Evolutionary conservation across 2,888 invertebrate genomes (phyloP).

Genomic region (Lysandra bellargus): DNA sequence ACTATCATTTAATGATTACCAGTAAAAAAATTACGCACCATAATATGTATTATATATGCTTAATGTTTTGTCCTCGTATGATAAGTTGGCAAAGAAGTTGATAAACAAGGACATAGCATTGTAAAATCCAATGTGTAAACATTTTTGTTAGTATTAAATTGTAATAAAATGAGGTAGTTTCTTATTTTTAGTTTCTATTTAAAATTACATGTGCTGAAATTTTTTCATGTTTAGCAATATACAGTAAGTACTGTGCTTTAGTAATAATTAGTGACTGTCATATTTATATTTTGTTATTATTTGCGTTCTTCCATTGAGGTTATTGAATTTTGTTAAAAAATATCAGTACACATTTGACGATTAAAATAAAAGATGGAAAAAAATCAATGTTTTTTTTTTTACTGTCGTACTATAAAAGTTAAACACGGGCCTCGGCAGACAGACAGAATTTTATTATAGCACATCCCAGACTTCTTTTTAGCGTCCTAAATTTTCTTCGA

Average conservation of each 20-base stretch:
- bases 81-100: too few species aligned
- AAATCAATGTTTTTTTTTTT: conserved; percentile 28
- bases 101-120: too few species aligned
- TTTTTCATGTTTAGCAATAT: not conserved
- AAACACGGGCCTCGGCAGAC: not conserved
- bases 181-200: not conserved
- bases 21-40: not conserved
- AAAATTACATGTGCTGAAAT: not conserved
- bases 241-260: not conserved
- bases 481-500: too few species aligned
- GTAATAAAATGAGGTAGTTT: not conserved
- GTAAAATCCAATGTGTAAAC: too few species aligned
- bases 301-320: conserved; percentile 5
- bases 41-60: too few species aligned
- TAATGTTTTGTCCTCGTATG: too few species aligned
- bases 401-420: not conserved
- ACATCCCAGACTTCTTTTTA: too few species aligned
- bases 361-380: conserved; percentile 27
- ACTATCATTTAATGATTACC: not conserved
- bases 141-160: not conserved
- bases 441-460: too few species aligned
- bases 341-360: conserved; percentile 30
- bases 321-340: conserved; percentile 24
- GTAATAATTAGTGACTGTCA: not conserved
- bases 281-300: conserved; percentile 26